These are phyloP conservation scores for Coryphaenoides rupestris DNA, from an alignment of 2,113 vertebrate species.

Conservation along the genomic window DNA sequence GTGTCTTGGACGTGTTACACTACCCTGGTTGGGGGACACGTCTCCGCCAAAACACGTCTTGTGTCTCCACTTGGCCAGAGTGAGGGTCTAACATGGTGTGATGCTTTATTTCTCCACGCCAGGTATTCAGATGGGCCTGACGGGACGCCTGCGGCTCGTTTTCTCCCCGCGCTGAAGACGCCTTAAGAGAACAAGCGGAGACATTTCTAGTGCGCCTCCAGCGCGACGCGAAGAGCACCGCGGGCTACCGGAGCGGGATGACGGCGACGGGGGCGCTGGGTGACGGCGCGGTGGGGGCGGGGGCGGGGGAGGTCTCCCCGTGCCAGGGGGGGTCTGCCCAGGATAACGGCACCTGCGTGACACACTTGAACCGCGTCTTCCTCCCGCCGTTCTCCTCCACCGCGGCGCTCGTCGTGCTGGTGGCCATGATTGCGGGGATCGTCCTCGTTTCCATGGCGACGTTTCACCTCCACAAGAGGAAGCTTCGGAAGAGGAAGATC, in stretches of 20 bases:
- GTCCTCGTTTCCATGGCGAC: conserved; percentile 91
- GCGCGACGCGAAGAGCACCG: neutral
- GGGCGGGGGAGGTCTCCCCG: conserved; percentile 78
- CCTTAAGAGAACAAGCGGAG: conserved; percentile 48
- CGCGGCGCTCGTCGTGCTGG: conserved; percentile 88
- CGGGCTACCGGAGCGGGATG: conserved; percentile 70
- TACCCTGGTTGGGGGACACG: neutral
- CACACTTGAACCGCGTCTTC: conserved; percentile 84
- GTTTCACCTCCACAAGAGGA: conserved; percentile 93
- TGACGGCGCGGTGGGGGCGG: conserved; percentile 81
- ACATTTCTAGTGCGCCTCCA: conserved; percentile 4
- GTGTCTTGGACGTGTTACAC: conserved; percentile 21
- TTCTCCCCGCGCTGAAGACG: conserved; percentile 53
- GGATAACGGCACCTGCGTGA: conserved; percentile 80
- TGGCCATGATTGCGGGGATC: conserved; percentile 88
- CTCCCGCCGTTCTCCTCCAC: conserved; percentile 93
- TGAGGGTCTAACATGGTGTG: neutral
- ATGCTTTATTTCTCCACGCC: conserved; percentile 14
- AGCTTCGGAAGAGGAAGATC: conserved; percentile 95
- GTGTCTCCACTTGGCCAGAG: too few species aligned
- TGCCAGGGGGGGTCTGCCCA: conserved; percentile 76
- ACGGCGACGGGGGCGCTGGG: conserved; percentile 79
- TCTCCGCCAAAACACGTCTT: neutral
- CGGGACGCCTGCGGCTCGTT: conserved; percentile 30
- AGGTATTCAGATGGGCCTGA: conserved; percentile 68